These are phyloP conservation scores for Lophochroa leadbeateri DNA, from an alignment of 2,113 vertebrate species.

Conservation along the genomic window DNA sequence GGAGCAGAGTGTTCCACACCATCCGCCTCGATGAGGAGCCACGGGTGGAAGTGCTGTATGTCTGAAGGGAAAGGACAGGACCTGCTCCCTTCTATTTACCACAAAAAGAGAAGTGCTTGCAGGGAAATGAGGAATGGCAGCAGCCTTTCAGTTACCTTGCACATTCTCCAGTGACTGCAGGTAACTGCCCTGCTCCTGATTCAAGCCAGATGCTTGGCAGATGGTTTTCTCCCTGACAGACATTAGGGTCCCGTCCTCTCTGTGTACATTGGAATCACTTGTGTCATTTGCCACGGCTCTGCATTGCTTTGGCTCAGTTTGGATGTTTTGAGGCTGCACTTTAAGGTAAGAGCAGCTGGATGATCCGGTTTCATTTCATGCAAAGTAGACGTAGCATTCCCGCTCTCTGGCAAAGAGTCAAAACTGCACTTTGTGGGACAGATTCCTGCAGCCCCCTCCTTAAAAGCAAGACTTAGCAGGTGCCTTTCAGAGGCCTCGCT, in stretches of 20 bases:
- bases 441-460: neutral
- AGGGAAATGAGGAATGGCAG: neutral
- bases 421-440: neutral
- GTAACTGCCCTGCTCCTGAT: neutral
- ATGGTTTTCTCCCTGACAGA: neutral
- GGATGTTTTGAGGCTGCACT: neutral
- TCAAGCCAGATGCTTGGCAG: conserved; percentile 23
- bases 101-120: neutral
- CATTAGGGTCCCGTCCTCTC: neutral
- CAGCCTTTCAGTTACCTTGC: neutral
- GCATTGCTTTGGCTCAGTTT: rapidly evolving
- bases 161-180: neutral
- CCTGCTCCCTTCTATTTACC: neutral
- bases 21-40: rapidly evolving
- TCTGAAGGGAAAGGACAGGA: neutral
- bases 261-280: neutral
- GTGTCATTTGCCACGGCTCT: neutral
- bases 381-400: neutral
- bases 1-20: rapidly evolving
- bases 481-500: neutral
- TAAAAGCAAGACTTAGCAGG: neutral
- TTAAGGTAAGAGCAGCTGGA: neutral
- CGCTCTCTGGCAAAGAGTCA: neutral
- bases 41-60: rapidly evolving
- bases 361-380: neutral